These are phyloP conservation scores for Geophilus truncorum DNA, from an alignment of 2,888 invertebrate species.

Conservation along the genomic window DNA sequence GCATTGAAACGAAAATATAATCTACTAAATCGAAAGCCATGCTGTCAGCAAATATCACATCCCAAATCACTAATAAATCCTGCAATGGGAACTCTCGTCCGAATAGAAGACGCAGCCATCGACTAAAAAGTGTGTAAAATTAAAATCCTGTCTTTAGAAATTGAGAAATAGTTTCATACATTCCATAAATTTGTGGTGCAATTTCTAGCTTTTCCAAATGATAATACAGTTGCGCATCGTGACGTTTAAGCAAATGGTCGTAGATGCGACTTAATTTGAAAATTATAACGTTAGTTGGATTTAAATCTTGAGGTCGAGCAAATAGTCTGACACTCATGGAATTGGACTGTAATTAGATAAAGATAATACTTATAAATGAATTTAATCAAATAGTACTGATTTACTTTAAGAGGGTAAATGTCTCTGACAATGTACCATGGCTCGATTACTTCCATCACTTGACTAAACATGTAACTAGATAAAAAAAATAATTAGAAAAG, in stretches of 20 bases:
- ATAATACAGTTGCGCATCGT: conserved; percentile 59
- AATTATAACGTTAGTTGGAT: conserved; percentile 50
- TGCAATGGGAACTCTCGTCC: conserved; percentile 75
- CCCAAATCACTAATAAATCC: conserved; percentile 73
- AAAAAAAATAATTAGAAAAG: conserved; percentile 33
- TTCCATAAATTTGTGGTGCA: conserved; percentile 78
- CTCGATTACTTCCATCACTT: conserved; percentile 52
- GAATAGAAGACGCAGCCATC: conserved; percentile 76
- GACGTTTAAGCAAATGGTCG: conserved; percentile 61
- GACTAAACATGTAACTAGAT: conserved; percentile 50
- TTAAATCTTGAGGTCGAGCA: conserved; percentile 47
- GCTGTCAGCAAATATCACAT: conserved; percentile 70
- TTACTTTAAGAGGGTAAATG: conserved; percentile 36
- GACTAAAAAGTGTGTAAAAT: conserved; percentile 55
- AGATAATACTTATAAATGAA: background rate
- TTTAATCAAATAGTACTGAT: background rate
- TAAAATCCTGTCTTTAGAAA: conserved; percentile 2
- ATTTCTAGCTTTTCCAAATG: conserved; percentile 68
- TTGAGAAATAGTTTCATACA: conserved; percentile 55
- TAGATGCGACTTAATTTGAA: conserved; percentile 51
- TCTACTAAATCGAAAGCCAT: conserved; percentile 55
- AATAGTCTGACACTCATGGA: conserved; percentile 45
- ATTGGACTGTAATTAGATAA: conserved; percentile 31
- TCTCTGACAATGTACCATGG: conserved; percentile 52
- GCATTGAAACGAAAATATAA: conserved; percentile 70